phyloP scores from a whole-genome alignment of 2,797 vertebrate genomes.

The Eidolon dupreanum region DNA sequence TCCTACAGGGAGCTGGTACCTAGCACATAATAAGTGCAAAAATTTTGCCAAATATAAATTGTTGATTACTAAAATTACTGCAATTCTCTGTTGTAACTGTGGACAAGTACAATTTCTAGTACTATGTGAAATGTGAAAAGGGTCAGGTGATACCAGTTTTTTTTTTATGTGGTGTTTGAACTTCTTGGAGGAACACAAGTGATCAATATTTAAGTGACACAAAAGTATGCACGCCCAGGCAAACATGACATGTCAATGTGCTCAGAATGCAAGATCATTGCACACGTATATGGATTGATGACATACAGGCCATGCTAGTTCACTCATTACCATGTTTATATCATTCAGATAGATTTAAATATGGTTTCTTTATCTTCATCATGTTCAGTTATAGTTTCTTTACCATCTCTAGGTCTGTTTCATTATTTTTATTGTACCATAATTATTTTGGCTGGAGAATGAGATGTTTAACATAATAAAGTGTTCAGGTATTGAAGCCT shows the following conservation, averaged over 20 bases:
- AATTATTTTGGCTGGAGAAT: background rate
- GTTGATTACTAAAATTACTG: background rate
- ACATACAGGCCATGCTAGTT: background rate
- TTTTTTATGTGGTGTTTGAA: conserved; percentile 18
- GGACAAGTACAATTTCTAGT: background rate
- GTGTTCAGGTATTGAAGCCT: background rate
- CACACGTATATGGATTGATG: too few species aligned
- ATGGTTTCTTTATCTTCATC: background rate
- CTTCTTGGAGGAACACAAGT: background rate
- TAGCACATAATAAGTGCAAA: background rate
- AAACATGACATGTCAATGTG: too few species aligned
- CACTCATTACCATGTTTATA: background rate
- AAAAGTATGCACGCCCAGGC: background rate
- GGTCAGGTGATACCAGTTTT: background rate
- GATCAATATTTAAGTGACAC: background rate
- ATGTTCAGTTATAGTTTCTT: background rate
- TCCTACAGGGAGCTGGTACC: background rate
- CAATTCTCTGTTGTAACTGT: background rate
- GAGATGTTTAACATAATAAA: background rate
- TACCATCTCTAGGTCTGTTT: background rate
- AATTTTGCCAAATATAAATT: background rate
- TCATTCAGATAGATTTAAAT: background rate
- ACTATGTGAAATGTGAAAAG: background rate
- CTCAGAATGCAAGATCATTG: background rate
- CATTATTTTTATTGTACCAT: conserved; percentile 26